Evolutionary conservation across 2,888 invertebrate genomes (phyloP).

Genomic region (Seira musarum): DNA sequence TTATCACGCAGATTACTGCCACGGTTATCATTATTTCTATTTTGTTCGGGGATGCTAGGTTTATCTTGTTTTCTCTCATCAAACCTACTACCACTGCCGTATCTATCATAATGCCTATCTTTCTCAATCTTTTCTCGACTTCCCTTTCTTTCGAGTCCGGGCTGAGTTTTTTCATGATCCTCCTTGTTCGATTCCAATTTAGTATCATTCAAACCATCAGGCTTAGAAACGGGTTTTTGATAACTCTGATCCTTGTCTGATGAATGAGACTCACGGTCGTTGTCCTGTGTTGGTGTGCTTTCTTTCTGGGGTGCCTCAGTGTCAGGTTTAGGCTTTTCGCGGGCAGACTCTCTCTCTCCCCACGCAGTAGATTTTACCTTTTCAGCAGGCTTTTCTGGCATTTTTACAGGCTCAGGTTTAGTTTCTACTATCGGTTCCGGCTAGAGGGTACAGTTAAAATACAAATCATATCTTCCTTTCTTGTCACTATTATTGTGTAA

Average conservation of each 20-base stretch:
- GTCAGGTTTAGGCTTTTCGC: slow-evolving; percentile 32
- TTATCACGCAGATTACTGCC: slow-evolving; percentile 24
- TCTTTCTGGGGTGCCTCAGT: slow-evolving; percentile 21
- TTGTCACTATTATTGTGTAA: no score
- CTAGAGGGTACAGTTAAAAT: slow-evolving; percentile 22
- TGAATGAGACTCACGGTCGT: slow-evolving; percentile 25
- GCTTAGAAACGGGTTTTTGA: slow-evolving; percentile 40
- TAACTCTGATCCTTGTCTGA: slow-evolving; percentile 37
- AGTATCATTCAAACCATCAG: slow-evolving; percentile 46
- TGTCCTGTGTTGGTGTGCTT: background rate
- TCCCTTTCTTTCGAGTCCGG: slow-evolving; percentile 36
- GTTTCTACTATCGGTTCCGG: slow-evolving; percentile 33
- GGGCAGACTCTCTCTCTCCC: slow-evolving; percentile 45
- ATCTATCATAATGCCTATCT: slow-evolving; percentile 36
- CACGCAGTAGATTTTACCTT: slow-evolving; percentile 46
- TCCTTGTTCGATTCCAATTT: slow-evolving; percentile 29
- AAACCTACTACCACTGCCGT: slow-evolving; percentile 32
- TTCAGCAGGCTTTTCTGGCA: slow-evolving; percentile 32
- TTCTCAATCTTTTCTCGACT: slow-evolving; percentile 30
- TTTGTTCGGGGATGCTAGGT: background rate
- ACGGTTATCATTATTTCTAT: slow-evolving; percentile 25
- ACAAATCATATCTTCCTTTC: no score
- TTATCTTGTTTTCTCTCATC: slow-evolving; percentile 33
- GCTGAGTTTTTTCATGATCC: slow-evolving; percentile 36
- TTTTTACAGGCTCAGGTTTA: slow-evolving; percentile 33